Conservation (phyloP, 1,140 invertebrate genomes). For the Micrasema longulum region DNA sequence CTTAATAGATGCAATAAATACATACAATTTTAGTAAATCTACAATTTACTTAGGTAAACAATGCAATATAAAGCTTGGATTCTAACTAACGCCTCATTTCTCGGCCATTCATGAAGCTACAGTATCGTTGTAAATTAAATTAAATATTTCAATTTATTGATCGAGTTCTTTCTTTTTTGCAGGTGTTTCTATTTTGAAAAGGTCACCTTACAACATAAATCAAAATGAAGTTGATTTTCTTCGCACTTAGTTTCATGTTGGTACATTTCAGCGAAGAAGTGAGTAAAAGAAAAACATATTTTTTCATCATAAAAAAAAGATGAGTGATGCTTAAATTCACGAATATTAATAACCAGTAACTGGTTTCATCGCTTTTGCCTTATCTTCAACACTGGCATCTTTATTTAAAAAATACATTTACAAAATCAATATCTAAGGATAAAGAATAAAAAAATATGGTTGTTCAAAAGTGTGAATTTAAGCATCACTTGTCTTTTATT, state of each 20-base stretch:
- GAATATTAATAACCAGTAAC: no score
- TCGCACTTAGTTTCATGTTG: not conserved
- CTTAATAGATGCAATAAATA: not conserved
- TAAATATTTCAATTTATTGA: not conserved
- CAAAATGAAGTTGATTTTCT: conserved; percentile 2
- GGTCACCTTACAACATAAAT: not conserved
- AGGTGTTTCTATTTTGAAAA: not conserved
- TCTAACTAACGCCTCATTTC: not conserved
- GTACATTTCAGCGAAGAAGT: conserved; percentile 15
- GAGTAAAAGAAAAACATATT: not conserved
- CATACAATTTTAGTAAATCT: not conserved
- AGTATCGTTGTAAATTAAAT: not conserved
- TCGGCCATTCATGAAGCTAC: not conserved
- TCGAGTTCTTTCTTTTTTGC: not conserved
- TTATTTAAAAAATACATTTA: no score
- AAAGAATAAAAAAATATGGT: no score
- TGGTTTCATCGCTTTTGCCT: no score
- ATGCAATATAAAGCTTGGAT: conserved; percentile 2
- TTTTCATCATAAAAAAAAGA: not conserved
- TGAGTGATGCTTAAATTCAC: no score
- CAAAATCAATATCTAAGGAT: no score
- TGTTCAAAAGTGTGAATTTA: no score
- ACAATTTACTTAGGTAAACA: conserved; percentile 23
- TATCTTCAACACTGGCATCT: no score
- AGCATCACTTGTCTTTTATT: no score